Conservation (phyloP, 2,113 vertebrate genomes). For the Macquaria australasica region DNA sequence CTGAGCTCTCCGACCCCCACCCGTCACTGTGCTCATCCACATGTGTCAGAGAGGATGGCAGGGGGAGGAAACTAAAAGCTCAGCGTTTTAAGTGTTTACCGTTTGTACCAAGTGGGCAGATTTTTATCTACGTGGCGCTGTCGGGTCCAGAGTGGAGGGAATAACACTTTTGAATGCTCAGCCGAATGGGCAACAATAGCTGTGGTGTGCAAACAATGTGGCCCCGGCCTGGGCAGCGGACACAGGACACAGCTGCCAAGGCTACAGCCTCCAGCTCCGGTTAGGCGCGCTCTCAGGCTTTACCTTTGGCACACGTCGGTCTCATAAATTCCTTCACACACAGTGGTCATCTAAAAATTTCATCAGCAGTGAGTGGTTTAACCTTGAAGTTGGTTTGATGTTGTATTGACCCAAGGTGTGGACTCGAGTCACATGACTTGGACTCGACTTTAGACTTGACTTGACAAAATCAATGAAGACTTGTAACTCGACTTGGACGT, state of each 20-base stretch:
- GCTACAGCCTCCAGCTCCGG: constrained; percentile 39
- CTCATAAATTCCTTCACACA: constrained; percentile 26
- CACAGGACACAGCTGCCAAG: constrained; percentile 75
- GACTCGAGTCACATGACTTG: no score
- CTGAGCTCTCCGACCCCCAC: constrained; percentile 8
- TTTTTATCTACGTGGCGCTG: constrained; percentile 86
- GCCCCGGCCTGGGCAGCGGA: constrained; percentile 53
- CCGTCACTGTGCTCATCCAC: constrained; percentile 38
- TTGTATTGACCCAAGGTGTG: not conserved
- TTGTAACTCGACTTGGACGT: no score
- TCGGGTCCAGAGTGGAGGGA: constrained; percentile 80
- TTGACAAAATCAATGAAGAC: no score
- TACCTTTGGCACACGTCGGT: constrained; percentile 61
- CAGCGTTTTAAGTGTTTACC: constrained; percentile 86
- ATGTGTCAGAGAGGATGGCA: constrained; percentile 68
- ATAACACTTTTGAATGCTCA: constrained; percentile 87
- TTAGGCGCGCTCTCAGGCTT: constrained; percentile 29
- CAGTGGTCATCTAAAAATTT: constrained; percentile 2
- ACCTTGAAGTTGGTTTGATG: constrained; percentile 5
- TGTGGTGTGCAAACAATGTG: constrained; percentile 82
- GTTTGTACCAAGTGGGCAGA: constrained; percentile 87
- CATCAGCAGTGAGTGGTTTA: not conserved
- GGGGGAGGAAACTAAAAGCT: constrained; percentile 80
- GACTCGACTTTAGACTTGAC: no score
- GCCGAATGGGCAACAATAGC: constrained; percentile 84